Percentiles rank a stretch among this genome's conserved stretches.
phyloP scores from a whole-genome alignment of 2,113 vertebrate species.

The Eclectus roratus region DNA sequence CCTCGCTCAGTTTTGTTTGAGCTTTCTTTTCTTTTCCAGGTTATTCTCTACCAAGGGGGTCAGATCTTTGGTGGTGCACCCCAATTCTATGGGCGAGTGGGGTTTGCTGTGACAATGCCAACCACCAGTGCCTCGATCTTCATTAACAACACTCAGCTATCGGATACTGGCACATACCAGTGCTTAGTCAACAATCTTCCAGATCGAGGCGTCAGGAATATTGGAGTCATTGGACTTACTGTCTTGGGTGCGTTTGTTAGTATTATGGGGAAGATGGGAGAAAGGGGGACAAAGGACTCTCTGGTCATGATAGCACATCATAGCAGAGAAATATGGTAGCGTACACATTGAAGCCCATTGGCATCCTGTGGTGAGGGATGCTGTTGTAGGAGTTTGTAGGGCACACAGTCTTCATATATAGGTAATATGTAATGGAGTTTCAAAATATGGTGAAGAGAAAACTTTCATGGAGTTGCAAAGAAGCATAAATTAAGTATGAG shows the following conservation, averaged over 20 bases:
- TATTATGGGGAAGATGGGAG: not conserved
- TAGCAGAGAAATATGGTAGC: not conserved
- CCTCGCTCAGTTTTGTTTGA: constrained; percentile 2
- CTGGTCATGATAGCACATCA: not conserved
- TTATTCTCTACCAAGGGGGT: constrained; percentile 96
- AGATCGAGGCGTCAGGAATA: constrained; percentile 92
- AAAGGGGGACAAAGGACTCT: not conserved
- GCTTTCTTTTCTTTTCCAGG: constrained; percentile 76
- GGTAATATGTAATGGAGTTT: not conserved
- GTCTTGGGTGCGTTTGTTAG: constrained; percentile 86
- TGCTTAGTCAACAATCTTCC: constrained; percentile 99
- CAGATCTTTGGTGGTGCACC: constrained; percentile 93
- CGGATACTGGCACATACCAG: constrained; percentile 98
- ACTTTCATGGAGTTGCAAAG: not conserved
- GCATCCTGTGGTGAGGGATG: not conserved
- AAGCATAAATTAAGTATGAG: not conserved
- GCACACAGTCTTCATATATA: not conserved
- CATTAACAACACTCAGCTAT: constrained; percentile 97
- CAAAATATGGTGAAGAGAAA: not conserved
- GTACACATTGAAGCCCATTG: not conserved
- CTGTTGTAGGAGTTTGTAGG: not conserved
- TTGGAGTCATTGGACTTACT: constrained; percentile 94
- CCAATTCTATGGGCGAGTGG: constrained; percentile 91
- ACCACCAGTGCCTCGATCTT: constrained; percentile 98
- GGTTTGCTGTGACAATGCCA: constrained; percentile 95